A percentile compares a stretch with the other conserved stretches of the same genome.
phyloP scores from a whole-genome alignment of 2,113 vertebrate species.

The Corvus moneduloides region DNA sequence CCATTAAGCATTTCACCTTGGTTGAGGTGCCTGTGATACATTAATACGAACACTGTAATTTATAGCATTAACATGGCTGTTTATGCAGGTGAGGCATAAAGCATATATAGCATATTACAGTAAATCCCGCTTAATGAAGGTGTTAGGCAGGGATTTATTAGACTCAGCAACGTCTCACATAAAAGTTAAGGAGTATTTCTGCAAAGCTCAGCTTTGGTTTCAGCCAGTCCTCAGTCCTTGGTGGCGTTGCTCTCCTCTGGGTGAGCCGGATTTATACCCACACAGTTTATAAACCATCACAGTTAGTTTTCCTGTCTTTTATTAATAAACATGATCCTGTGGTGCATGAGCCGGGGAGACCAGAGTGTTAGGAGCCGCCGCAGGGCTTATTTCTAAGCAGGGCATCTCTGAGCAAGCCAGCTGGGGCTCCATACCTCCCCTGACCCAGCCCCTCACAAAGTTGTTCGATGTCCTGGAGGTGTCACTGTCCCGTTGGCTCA shows the following conservation, averaged over 20 bases:
- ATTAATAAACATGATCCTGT: neutral
- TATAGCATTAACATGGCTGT: constrained; percentile 35
- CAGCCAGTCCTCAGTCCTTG: neutral
- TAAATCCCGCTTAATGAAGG: constrained; percentile 25
- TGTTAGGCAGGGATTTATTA: constrained; percentile 33
- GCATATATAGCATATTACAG: neutral
- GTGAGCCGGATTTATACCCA: neutral
- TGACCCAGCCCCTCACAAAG: neutral
- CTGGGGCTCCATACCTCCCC: fast-evolving
- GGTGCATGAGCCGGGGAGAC: neutral
- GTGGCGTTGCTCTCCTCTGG: neutral
- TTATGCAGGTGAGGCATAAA: constrained; percentile 64
- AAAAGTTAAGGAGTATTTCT: constrained; percentile 7
- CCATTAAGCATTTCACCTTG: constrained; percentile 52
- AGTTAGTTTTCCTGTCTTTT: neutral
- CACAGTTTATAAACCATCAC: neutral
- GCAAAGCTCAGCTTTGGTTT: neutral
- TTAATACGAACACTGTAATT: constrained; percentile 46
- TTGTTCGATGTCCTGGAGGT: fast-evolving
- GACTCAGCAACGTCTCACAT: neutral
- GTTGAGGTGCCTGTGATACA: constrained; percentile 20
- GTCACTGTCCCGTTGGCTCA: fast-evolving
- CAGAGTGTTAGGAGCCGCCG: neutral
- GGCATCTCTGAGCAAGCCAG: neutral
- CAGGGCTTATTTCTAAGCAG: neutral